Evolutionary conservation across 2,113 vertebrate species (phyloP), one percentile per base, ranked within the genome.

Genomic region (Telmatochromis brachygnathus): DNA sequence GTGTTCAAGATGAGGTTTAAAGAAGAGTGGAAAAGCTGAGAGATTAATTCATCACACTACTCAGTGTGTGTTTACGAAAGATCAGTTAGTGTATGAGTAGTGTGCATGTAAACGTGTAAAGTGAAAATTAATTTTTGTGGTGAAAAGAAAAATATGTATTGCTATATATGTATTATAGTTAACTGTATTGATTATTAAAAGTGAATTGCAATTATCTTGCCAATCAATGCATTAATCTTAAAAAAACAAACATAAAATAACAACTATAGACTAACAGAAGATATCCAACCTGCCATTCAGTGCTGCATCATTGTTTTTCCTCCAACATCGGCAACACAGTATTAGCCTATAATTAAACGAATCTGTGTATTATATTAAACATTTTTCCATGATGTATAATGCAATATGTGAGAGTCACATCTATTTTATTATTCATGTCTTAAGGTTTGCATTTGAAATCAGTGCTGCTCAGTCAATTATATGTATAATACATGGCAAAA

Each of bases 111-210:
- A 47, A 28, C 2, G 1, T 28, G 39, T 75, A 47, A 47, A 75
- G 9, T 0, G 39, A 47, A 73, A 62, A 0, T 62, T 0, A 3
- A 65, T 65, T 37, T 65, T 17, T 28, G 14, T 28, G 23, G 0
- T 47, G 39, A 75, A 42, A 47, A 47, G 70, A 77, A 30, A 73
- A 30, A 77, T 0, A 3, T 30, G 0, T 51, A 84, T 17, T 60
- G 45, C 10, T 49, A 26, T 54, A 35, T 53, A 26, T 65, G 17
- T 13, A 80, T 6, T 26, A 80, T 53, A 26, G 33, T 33, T 49
- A 3, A 13, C 49, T 28, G 28, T 33, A 73, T 4, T 49, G 2
- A 80, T 30, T 12, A 62, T 37, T 26, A 33, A 56, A 79, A 47
- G 26, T 60, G 53, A 37, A 4, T 5, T 23, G 42, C 45, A 65